phyloP scores from a whole-genome alignment of 2,888 invertebrate species.

The Dynastes tityus region DNA sequence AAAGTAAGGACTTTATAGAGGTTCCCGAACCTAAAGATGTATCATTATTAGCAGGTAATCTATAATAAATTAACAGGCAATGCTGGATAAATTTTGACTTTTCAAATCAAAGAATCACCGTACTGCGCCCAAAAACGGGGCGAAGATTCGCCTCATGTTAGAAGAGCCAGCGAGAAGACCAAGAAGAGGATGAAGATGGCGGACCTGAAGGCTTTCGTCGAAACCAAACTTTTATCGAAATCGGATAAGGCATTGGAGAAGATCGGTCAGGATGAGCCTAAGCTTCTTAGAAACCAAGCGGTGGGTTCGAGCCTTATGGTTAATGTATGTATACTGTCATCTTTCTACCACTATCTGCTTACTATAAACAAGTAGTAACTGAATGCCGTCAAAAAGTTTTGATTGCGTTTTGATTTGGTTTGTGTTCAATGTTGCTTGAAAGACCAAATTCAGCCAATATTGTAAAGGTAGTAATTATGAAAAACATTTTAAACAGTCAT shows the following conservation, averaged over 20 bases:
- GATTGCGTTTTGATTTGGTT: no score
- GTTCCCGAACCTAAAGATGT: conserved; percentile 82
- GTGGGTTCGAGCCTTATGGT: conserved; percentile 73
- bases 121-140: conserved; percentile 67
- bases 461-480: no score
- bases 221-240: conserved; percentile 91
- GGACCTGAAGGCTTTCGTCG: conserved; percentile 92
- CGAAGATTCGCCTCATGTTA: conserved; percentile 72
- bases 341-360: conserved; percentile 41
- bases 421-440: neutral
- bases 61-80: neutral
- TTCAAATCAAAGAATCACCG: conserved; percentile 69
- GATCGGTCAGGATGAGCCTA: conserved; percentile 85
- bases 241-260: conserved; percentile 93
- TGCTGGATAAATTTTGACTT: neutral
- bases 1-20: conserved; percentile 85
- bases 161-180: conserved; percentile 86
- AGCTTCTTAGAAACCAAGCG: conserved; percentile 74
- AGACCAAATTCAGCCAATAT: no score
- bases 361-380: no score
- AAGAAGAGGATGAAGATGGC: conserved; percentile 93
- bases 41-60: conserved; percentile 76
- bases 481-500: no score
- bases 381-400: no score
- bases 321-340: conserved; percentile 66